A percentile compares a stretch with the other conserved stretches of the same genome.
Conservation (phyloP, 1,140 invertebrate species). For the Sitobion miscanthi region DNA sequence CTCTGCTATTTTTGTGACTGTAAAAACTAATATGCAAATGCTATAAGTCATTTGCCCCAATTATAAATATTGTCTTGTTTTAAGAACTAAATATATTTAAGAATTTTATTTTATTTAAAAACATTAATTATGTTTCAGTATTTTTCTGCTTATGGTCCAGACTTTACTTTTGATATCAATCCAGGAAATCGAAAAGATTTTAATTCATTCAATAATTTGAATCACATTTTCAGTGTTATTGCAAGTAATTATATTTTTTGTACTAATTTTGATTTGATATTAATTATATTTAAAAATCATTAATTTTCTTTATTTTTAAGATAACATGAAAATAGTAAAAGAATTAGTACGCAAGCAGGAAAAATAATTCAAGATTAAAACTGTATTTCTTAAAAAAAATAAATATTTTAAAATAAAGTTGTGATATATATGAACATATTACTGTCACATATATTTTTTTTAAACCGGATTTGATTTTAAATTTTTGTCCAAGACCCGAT, state of each 20-base stretch:
- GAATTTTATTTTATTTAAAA: neutral
- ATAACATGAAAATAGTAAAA: slow-evolving; percentile 20
- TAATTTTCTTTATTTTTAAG: neutral
- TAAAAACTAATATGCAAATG: too few species aligned
- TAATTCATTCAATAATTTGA: slow-evolving; percentile 35
- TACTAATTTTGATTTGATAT: neutral
- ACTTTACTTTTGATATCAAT: slow-evolving; percentile 67
- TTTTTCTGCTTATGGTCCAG: slow-evolving; percentile 70
- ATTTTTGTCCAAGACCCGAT: too few species aligned
- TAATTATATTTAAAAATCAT: neutral
- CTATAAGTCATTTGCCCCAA: too few species aligned
- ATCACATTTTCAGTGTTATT: slow-evolving; percentile 22
- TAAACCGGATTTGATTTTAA: neutral
- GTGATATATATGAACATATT: neutral
- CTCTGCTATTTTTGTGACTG: too few species aligned
- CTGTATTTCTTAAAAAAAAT: neutral
- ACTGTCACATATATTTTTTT: too few species aligned
- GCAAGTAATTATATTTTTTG: slow-evolving; percentile 23
- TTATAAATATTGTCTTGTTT: too few species aligned
- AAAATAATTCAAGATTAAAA: neutral
- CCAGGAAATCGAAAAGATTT: slow-evolving; percentile 58
- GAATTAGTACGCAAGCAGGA: neutral
- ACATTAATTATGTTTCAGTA: slow-evolving; percentile 63
- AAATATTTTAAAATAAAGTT: neutral
- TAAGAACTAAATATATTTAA: neutral